Evolutionary conservation across 2,113 vertebrate genomes (phyloP).

Genomic region (Isichthys henryi): DNA sequence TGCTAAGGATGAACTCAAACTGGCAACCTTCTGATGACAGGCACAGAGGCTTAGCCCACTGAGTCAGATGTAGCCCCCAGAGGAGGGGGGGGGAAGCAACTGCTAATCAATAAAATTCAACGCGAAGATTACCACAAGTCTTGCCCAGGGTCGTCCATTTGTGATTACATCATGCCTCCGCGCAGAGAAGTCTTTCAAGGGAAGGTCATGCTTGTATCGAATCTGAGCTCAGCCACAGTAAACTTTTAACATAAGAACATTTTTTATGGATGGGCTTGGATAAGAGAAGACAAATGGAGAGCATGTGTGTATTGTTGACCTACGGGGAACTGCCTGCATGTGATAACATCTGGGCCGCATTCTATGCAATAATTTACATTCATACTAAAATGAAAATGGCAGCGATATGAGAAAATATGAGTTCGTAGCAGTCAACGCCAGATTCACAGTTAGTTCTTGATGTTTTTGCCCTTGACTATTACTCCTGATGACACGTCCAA

Average conservation of each 20-base stretch:
- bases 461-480: constrained; percentile 36
- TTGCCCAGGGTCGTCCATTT: not conserved
- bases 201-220: constrained; percentile 18
- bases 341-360: constrained; percentile 46
- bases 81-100: not conserved
- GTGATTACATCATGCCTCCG: not conserved
- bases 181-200: not conserved
- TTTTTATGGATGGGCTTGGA: constrained; percentile 41
- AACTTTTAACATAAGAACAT: constrained; percentile 44
- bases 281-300: constrained; percentile 42
- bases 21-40: not conserved
- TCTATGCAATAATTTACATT: constrained; percentile 50
- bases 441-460: constrained; percentile 46
- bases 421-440: constrained; percentile 41
- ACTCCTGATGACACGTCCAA: constrained; percentile 45
- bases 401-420: constrained; percentile 43
- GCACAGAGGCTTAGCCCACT: not conserved
- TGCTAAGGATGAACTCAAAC: not conserved
- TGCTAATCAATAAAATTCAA: not conserved
- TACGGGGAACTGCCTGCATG: constrained; percentile 41
- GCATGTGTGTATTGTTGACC: constrained; percentile 23
- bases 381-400: constrained; percentile 51
- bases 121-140: not conserved
- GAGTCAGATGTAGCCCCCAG: not conserved
- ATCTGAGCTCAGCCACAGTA: not conserved